Evolutionary conservation across 2,113 vertebrate genomes (phyloP).

Genomic region (Austrofundulus limnaeus): DNA sequence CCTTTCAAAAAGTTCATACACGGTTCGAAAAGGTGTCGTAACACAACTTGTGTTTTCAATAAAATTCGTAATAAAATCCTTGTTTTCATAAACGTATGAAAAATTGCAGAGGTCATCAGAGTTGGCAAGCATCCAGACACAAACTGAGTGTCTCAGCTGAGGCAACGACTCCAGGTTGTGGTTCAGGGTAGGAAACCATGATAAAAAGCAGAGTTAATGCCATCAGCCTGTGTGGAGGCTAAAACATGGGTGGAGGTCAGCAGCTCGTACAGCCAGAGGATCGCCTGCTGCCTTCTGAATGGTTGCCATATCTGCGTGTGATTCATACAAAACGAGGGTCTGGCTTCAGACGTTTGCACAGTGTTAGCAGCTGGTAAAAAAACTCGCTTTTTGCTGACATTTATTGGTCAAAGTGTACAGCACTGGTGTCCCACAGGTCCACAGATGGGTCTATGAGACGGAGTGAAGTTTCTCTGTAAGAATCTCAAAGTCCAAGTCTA

Average conservation of each 20-base stretch:
- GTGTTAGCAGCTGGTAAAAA: neutral
- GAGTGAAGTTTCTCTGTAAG: neutral
- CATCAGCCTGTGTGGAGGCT: neutral
- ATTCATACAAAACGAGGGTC: neutral
- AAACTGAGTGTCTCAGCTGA: neutral
- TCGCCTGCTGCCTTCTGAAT: neutral
- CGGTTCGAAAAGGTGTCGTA: neutral
- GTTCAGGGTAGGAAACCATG: neutral
- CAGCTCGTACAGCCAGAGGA: neutral
- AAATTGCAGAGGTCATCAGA: neutral
- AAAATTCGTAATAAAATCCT: conserved; percentile 5
- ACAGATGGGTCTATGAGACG: neutral
- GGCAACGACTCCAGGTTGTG: neutral
- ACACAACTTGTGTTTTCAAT: neutral
- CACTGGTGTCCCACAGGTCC: neutral
- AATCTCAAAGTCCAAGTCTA: neutral
- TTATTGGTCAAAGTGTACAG: neutral
- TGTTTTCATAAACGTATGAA: neutral
- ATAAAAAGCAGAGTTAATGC: neutral
- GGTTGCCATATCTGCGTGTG: neutral
- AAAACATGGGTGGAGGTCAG: neutral
- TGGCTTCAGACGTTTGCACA: neutral
- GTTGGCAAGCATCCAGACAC: neutral
- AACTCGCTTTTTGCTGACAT: neutral
- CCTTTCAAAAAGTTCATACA: neutral